These are phyloP conservation scores for Brevimyrus niger DNA, from an alignment of 2,113 vertebrate species.

Conservation along the genomic window DNA sequence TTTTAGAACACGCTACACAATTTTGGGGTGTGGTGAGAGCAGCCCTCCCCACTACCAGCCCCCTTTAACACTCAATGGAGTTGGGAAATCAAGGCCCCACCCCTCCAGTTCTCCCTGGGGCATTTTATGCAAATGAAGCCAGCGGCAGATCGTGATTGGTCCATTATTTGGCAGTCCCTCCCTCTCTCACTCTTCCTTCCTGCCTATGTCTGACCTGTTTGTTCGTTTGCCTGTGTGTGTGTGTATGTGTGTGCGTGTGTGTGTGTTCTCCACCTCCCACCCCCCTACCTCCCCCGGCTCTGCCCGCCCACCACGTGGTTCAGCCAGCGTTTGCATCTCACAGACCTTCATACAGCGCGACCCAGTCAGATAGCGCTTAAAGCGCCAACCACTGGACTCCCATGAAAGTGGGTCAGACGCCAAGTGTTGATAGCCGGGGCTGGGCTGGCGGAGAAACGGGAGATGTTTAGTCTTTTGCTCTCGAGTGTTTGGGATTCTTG, in stretches of 20 bases:
- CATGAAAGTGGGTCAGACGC: conserved; percentile 10
- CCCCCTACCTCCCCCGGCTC: neutral
- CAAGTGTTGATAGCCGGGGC: neutral
- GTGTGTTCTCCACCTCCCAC: neutral
- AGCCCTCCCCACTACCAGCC: neutral
- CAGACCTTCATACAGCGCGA: neutral
- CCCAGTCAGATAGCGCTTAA: conserved; percentile 9
- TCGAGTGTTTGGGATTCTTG: conserved; percentile 12
- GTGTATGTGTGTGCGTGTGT: too few species aligned
- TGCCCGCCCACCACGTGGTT: neutral
- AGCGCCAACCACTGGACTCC: neutral
- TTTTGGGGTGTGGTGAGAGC: neutral
- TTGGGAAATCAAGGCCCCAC: neutral
- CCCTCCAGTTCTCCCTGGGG: neutral
- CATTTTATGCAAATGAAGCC: conserved; percentile 10
- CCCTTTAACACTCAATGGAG: neutral
- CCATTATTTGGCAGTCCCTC: neutral
- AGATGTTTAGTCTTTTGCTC: conserved; percentile 17
- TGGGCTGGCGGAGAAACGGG: neutral
- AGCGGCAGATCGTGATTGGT: neutral
- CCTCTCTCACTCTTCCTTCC: neutral
- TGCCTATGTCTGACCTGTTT: neutral
- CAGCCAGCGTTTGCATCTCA: neutral
- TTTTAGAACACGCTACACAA: neutral
- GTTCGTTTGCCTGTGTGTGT: neutral